Conservation (phyloP, 2,888 invertebrate species). For the Diarsia brunnea region DNA sequence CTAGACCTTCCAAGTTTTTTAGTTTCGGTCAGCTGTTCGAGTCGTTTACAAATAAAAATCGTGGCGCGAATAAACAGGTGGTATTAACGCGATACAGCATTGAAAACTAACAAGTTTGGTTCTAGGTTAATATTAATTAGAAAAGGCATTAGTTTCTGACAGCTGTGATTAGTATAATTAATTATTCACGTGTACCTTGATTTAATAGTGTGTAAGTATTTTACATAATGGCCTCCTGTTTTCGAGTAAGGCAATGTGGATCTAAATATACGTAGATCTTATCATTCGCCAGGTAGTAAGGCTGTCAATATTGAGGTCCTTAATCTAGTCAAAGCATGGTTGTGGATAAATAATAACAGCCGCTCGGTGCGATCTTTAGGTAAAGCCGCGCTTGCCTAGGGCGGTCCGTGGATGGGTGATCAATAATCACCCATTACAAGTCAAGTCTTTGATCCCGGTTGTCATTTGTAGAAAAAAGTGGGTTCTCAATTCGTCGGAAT, state of each 20-base stretch:
- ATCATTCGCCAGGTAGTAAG: neutral
- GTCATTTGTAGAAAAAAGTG: no score
- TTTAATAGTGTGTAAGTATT: neutral
- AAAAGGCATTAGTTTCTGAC: slow-evolving; percentile 41
- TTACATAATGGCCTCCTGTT: slow-evolving; percentile 3
- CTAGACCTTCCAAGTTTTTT: slow-evolving; percentile 71
- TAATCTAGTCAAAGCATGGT: neutral
- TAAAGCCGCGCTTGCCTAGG: neutral
- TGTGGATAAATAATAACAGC: neutral
- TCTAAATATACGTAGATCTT: neutral
- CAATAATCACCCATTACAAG: neutral
- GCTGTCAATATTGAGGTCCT: neutral
- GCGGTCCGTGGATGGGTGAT: neutral
- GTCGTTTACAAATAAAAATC: slow-evolving; percentile 25
- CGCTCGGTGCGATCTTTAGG: neutral
- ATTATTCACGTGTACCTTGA: slow-evolving; percentile 24
- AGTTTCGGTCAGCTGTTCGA: slow-evolving; percentile 42
- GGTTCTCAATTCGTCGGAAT: no score
- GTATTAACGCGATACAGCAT: slow-evolving; percentile 3
- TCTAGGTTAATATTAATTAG: slow-evolving; percentile 47
- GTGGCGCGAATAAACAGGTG: slow-evolving; percentile 19
- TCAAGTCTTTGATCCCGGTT: neutral
- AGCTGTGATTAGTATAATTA: slow-evolving; percentile 43
- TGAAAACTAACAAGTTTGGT: slow-evolving; percentile 32
- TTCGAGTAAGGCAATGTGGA: neutral